Base-by-base conservation (phyloP, 2,888 invertebrate genomes). In the Ctena decussata region DNA sequence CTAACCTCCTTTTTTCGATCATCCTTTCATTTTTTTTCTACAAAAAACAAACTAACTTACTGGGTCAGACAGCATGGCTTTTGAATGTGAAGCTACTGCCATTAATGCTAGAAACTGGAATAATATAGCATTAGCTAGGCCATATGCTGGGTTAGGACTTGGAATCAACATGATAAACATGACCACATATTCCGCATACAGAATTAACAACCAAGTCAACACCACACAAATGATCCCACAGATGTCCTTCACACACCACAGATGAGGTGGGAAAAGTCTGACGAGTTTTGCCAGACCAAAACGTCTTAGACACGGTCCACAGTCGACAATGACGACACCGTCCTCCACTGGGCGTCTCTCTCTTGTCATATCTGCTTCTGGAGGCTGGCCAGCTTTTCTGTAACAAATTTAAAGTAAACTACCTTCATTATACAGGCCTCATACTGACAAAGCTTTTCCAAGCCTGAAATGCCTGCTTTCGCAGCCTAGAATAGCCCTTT, bases 121-220 rank as follows among this genome's bases (percentile, higher is more conserved):
- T 76, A 97, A 95, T 46, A 98, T 96, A 3, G 97, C 97, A 96
- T 98, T 97, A 89, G 98, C 85, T 72, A 93, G 82, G 76, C 92
- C 93, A 88, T 94, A 94, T 41, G 91, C 84, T 91, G 97, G 97
- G 97, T 98, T 97, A n/a, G 97, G 97, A 91, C 97, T 97, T 87
- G 98, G 96, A 89, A 98, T 97, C 90, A 98, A 97, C 98, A 98
- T 98, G 95, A 97, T 97, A 93, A 98, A 94, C 85, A 94, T 97
- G 83, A 98, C 97, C 83, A 98, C 98, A 96, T 98, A 98, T 96
- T 98, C 98, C 27, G 98, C 98, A 95, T 98, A 98, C 93, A 98
- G 96, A 72, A 98, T 97, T 75, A 98, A 97, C 76, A 97, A 95
- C 96, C 98, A 98, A 60, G 98, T 98, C 91, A 98, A 97, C 85